Conservation (phyloP, 53 echinoderm and acorn worm genomes). For the Echinometra lucunter region DNA sequence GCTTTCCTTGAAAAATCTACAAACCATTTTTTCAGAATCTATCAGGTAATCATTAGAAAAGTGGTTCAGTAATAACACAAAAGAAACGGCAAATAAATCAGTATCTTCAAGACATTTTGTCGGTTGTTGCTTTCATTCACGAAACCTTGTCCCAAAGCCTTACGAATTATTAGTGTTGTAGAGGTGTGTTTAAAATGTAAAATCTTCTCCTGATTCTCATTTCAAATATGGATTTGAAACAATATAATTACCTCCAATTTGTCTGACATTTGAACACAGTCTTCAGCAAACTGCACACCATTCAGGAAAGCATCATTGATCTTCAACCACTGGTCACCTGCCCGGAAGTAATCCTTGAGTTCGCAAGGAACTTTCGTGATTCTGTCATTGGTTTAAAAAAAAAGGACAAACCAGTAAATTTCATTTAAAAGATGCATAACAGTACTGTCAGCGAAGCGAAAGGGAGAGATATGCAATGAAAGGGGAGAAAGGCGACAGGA, state of each 20-base stretch:
- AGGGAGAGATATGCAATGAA: not conserved
- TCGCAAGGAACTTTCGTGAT: not conserved
- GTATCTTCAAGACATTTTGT: no score
- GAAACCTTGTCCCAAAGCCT: no score
- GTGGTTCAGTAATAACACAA: no score
- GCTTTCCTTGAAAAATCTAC: no score
- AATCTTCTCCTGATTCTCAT: no score
- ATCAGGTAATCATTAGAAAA: no score
- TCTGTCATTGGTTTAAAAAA: constrained; percentile 37
- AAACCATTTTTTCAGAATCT: no score
- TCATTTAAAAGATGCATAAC: not conserved
- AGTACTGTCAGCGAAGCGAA: not conserved
- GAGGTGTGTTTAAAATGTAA: no score
- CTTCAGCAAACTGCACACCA: constrained; percentile 63
- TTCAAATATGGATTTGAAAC: no score
- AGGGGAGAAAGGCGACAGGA: not conserved
- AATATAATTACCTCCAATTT: not conserved
- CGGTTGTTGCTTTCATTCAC: no score
- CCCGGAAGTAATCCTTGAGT: constrained; percentile 45
- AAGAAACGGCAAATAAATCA: no score
- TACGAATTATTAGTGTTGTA: no score
- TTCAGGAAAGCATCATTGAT: constrained; percentile 72
- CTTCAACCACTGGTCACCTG: constrained; percentile 79
- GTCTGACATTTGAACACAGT: constrained; percentile 65
- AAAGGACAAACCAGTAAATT: not conserved